These are phyloP conservation scores for Drosophila nigritarsus DNA, from an alignment of 2,888 invertebrate genomes.

Conservation along the genomic window DNA sequence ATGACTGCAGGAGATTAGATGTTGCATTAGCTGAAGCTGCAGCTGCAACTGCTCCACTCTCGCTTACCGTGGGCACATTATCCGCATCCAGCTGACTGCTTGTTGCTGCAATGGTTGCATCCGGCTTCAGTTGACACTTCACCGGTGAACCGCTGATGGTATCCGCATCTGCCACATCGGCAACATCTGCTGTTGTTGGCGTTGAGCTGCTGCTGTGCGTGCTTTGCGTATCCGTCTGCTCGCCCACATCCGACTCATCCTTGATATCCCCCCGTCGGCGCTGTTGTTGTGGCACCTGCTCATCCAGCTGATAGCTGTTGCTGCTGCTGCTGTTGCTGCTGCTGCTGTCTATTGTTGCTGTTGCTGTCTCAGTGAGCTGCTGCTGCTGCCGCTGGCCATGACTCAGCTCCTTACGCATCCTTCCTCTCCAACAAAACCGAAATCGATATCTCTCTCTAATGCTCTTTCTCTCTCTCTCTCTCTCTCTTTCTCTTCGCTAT, in stretches of 20 bases:
- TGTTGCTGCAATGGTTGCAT: slow-evolving; percentile 80
- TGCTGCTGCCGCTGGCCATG: slow-evolving; percentile 58
- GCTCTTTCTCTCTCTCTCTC: not conserved
- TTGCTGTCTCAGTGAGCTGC: slow-evolving; percentile 59
- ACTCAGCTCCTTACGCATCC: slow-evolving; percentile 59
- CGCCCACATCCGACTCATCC: slow-evolving; percentile 66
- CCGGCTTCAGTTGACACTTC: slow-evolving; percentile 54
- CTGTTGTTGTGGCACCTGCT: slow-evolving; percentile 39
- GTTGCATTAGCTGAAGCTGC: slow-evolving; percentile 9
- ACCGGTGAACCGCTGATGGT: slow-evolving; percentile 64
- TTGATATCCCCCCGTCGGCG: slow-evolving; percentile 15
- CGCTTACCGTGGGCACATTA: slow-evolving; percentile 73
- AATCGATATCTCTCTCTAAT: not conserved
- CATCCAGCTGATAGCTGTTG: slow-evolving; percentile 82
- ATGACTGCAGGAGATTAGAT: slow-evolving; percentile 59
- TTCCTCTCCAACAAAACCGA: slow-evolving; percentile 13
- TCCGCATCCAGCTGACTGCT: slow-evolving; percentile 75
- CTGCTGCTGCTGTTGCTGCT: slow-evolving; percentile 66
- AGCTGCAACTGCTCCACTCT: slow-evolving; percentile 6
- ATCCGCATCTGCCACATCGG: slow-evolving; percentile 68
- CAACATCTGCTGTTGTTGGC: slow-evolving; percentile 83
- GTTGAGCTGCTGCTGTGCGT: slow-evolving; percentile 80
- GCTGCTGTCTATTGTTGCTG: slow-evolving; percentile 73
- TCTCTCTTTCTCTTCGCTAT: not conserved
- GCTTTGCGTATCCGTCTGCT: slow-evolving; percentile 70